phyloP scores from a whole-genome alignment of 2,113 vertebrate species.

The Setophaga kirtlandii region DNA sequence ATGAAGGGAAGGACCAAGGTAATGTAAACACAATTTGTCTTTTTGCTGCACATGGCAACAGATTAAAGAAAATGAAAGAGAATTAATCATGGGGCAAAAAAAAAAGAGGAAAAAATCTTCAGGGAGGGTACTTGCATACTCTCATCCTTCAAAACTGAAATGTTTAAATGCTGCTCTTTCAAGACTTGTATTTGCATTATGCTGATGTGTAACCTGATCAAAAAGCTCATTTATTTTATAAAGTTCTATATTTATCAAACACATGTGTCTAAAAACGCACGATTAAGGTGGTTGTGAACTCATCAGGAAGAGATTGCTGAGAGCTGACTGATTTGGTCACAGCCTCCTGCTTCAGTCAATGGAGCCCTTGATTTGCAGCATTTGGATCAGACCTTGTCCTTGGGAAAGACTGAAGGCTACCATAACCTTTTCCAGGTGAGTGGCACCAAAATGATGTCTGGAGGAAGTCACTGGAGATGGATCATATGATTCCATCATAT shows the following conservation, averaged over 20 bases:
- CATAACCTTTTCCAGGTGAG: neutral
- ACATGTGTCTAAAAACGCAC: neutral
- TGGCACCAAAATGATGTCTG: neutral
- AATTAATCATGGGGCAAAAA: conserved; percentile 68
- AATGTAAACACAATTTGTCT: conserved; percentile 77
- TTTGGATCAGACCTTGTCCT: neutral
- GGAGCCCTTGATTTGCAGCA: neutral
- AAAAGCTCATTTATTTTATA: neutral
- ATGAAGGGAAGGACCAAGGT: conserved; percentile 55
- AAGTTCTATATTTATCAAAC: neutral
- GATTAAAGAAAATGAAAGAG: conserved; percentile 67
- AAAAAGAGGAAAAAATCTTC: conserved; percentile 7
- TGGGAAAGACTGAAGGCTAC: neutral
- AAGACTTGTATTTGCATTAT: neutral
- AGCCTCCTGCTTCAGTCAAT: neutral
- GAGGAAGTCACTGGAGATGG: neutral
- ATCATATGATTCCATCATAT: neutral
- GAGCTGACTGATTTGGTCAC: neutral
- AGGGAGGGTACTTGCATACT: conserved; percentile 29
- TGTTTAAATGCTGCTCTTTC: neutral
- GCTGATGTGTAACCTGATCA: neutral
- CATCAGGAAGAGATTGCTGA: neutral
- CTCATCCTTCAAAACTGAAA: conserved; percentile 11
- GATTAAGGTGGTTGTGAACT: neutral
- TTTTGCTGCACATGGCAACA: conserved; percentile 66